Percentiles rank a stretch among this genome's conserved stretches.
Evolutionary conservation across 2,888 invertebrate species (phyloP).

Genomic region (Loripinus fragilis): DNA sequence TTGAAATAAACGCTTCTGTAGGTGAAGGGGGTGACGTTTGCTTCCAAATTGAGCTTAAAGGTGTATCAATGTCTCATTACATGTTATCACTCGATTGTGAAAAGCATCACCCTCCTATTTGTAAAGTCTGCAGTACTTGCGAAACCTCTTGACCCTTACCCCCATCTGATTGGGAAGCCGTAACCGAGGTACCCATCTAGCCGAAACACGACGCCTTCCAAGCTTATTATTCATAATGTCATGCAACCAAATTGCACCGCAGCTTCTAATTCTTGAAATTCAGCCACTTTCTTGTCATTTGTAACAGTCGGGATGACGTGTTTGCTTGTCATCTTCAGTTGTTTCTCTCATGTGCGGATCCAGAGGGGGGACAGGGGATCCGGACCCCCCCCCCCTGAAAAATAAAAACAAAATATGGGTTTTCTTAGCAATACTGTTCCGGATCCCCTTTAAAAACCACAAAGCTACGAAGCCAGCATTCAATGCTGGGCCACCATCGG

Average conservation of each 20-base stretch:
- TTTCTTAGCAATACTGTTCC: no score
- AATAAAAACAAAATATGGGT: no score
- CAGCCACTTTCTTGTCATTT: neutral
- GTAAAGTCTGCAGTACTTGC: neutral
- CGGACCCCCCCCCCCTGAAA: no score
- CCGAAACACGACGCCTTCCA: neutral
- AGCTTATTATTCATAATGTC: neutral
- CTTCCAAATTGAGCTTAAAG: conserved; percentile 15
- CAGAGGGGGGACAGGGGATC: no score
- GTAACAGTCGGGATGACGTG: neutral
- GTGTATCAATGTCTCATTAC: neutral
- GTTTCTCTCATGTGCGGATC: neutral
- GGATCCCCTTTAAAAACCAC: no score
- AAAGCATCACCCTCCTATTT: conserved; percentile 3
- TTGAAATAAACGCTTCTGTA: neutral
- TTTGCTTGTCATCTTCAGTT: neutral
- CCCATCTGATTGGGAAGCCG: neutral
- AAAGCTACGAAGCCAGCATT: no score
- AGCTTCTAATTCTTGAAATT: neutral
- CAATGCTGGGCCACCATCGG: no score
- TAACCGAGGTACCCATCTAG: neutral
- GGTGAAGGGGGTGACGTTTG: neutral
- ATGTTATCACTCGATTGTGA: conserved; percentile 4
- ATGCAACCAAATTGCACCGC: neutral
- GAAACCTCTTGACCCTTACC: neutral